Conservation (phyloP, 1,140 invertebrate genomes). For the Macrocentrus cingulum region DNA sequence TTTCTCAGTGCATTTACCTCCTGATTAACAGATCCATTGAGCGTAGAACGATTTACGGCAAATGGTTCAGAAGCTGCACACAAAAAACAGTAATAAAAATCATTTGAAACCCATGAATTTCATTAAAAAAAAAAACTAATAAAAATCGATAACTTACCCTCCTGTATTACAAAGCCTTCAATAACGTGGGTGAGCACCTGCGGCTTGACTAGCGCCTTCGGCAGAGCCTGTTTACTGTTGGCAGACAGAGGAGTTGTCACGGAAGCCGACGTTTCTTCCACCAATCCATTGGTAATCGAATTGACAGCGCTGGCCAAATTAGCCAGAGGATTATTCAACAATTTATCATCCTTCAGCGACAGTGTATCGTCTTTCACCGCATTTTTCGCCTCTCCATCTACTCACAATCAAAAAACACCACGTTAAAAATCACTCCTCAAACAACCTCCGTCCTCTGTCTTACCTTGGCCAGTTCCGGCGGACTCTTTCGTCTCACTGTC, state of each 20-base stretch:
- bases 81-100: slow-evolving; percentile 18
- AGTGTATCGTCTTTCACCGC: slow-evolving; percentile 34
- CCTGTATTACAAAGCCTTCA: slow-evolving; percentile 95
- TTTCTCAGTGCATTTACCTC: slow-evolving; percentile 51
- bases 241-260: slow-evolving; percentile 40
- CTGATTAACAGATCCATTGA: slow-evolving; percentile 56
- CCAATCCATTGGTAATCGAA: slow-evolving; percentile 52
- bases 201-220: slow-evolving; percentile 95
- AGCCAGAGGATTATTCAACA: slow-evolving; percentile 48
- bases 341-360: slow-evolving; percentile 41
- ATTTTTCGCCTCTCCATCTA: slow-evolving; percentile 39
- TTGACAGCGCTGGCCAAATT: slow-evolving; percentile 54
- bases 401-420: neutral
- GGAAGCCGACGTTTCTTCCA: slow-evolving; percentile 37
- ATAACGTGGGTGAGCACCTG: slow-evolving; percentile 96
- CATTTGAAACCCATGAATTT: too few species aligned
- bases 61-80: slow-evolving; percentile 77
- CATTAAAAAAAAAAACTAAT: slow-evolving; percentile 51
- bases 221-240: slow-evolving; percentile 67
- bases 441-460: too few species aligned
- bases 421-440: too few species aligned
- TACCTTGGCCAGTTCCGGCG: slow-evolving; percentile 12
- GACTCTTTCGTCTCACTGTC: slow-evolving; percentile 26
- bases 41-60: slow-evolving; percentile 71
- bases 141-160: slow-evolving; percentile 65